Evolutionary conservation across 2,888 invertebrate species (phyloP).

Genomic region (Noctua pronuba): DNA sequence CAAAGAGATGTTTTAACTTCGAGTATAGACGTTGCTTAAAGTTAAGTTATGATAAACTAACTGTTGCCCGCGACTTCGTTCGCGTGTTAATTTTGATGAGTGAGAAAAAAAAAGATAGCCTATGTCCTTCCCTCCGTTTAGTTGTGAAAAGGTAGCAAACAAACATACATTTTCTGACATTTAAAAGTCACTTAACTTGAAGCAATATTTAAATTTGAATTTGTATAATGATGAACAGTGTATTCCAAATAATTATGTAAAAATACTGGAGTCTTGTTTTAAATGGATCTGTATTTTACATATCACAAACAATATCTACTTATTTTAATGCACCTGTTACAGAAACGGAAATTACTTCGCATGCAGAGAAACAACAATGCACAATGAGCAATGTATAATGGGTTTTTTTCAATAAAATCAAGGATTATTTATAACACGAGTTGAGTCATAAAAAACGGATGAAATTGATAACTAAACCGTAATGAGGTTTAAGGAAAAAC

Average conservation of each 20-base stretch:
- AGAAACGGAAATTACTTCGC: conserved; percentile 21
- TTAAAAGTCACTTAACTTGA: neutral
- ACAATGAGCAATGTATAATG: neutral
- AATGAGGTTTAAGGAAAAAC: neutral
- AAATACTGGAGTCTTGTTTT: neutral
- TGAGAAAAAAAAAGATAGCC: too few relatives aligned
- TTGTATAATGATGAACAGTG: neutral
- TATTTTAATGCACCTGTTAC: conserved; percentile 13
- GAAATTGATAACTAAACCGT: neutral
- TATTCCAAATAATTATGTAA: neutral
- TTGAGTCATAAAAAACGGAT: neutral
- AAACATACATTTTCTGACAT: neutral
- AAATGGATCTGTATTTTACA: neutral
- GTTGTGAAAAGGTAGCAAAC: too few relatives aligned
- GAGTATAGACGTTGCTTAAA: neutral
- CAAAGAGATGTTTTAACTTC: neutral
- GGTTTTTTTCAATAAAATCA: neutral
- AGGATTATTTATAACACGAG: neutral
- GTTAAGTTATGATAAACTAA: neutral
- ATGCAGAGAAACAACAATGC: neutral
- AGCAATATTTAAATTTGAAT: neutral
- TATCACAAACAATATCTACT: neutral
- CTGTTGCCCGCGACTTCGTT: too few relatives aligned
- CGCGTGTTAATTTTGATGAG: too few relatives aligned
- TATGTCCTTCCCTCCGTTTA: too few relatives aligned